Evolutionary conservation across 2,888 invertebrate genomes (phyloP).

Genomic region (Steinernema hermaphroditum): DNA sequence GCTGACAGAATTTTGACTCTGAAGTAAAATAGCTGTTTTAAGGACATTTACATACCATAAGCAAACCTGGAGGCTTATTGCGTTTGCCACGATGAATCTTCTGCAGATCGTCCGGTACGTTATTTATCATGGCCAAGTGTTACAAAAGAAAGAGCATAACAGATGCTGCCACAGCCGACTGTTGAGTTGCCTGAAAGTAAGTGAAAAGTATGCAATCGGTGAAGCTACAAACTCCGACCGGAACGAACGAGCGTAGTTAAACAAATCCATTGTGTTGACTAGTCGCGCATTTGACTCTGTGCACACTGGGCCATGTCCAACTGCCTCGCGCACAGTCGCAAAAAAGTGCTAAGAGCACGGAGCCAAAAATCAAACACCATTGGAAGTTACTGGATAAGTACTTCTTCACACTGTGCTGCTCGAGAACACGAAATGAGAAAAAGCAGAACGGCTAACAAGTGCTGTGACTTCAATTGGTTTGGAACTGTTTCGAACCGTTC

Average conservation of each 20-base stretch:
- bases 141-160: neutral
- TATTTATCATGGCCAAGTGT: neutral
- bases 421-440: neutral
- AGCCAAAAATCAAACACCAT: conserved; percentile 19
- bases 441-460: neutral
- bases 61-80: conserved; percentile 43
- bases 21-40: conserved; percentile 19
- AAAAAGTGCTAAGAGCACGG: conserved; percentile 10
- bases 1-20: conserved; percentile 53
- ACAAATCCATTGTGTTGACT: conserved; percentile 11
- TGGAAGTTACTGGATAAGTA: neutral
- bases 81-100: conserved; percentile 45
- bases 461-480: no score
- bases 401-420: neutral
- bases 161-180: neutral
- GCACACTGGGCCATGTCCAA: neutral
- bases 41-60: neutral
- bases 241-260: conserved; percentile 21
- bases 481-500: no score
- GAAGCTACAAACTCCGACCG: conserved; percentile 5
- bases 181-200: neutral
- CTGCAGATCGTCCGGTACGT: conserved; percentile 50
- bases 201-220: neutral
- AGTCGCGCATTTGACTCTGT: neutral
- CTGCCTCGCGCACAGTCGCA: neutral